phyloP scores from a whole-genome alignment of 2,113 vertebrate species.

The Microcebus lehilahytsara region DNA sequence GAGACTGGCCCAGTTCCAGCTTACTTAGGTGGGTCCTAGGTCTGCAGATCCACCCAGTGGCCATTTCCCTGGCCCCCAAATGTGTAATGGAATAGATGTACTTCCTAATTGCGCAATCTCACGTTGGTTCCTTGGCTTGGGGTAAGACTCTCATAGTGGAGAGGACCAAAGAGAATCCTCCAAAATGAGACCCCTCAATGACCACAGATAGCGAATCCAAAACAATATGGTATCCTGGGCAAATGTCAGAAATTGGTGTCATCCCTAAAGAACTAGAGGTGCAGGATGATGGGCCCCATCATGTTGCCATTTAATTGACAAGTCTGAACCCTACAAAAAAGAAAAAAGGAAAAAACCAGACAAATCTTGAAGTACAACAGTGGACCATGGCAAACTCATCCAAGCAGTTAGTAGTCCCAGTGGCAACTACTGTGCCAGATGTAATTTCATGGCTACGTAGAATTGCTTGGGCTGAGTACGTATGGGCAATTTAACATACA shows the following conservation, averaged over 20 bases:
- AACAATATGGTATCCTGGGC: rapidly evolving
- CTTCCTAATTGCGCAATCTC: background rate
- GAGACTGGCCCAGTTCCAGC: background rate
- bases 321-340: background rate
- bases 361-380: background rate
- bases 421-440: background rate
- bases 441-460: rapidly evolving
- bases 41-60: background rate
- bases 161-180: background rate
- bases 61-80: background rate
- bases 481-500: no score
- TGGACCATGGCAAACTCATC: background rate
- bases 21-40: background rate
- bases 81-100: background rate
- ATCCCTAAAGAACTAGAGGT: background rate
- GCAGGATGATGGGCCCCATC: background rate
- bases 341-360: background rate
- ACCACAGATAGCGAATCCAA: background rate
- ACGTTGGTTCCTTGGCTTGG: background rate
- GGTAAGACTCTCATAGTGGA: background rate
- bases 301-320: background rate
- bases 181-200: background rate
- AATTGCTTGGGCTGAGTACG: background rate
- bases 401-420: no score
- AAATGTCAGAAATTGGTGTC: background rate